phyloP scores from a whole-genome alignment of 2,113 vertebrate genomes.

The Rhabdornis inornatus region DNA sequence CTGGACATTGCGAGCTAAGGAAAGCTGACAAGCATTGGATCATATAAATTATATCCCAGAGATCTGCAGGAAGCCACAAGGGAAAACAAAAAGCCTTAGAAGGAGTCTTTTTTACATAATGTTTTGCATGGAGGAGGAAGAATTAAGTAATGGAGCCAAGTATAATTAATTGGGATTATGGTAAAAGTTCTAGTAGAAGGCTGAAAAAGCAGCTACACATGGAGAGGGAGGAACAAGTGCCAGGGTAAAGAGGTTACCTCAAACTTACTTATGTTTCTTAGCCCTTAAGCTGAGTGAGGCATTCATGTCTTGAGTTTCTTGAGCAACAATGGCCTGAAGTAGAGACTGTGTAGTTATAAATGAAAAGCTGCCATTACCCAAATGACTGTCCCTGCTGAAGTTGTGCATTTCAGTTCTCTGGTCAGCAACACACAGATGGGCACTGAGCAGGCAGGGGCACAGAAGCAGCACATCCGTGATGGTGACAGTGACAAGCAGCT shows the following conservation, averaged over 20 bases:
- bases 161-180: not conserved
- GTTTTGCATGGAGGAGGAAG: not conserved
- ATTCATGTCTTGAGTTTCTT: not conserved
- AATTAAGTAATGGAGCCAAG: not conserved
- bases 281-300: not conserved
- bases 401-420: not conserved
- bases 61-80: not conserved
- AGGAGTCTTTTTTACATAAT: not conserved
- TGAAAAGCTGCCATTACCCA: not conserved
- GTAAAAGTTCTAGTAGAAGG: not conserved
- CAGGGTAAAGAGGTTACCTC: not conserved
- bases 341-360: not conserved
- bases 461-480: rapidly evolving
- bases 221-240: not conserved
- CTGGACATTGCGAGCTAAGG: not conserved
- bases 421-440: not conserved
- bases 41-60: not conserved
- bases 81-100: not conserved
- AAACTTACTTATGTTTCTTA: not conserved
- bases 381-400: not conserved
- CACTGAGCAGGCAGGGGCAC: not conserved
- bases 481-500: not conserved
- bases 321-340: not conserved
- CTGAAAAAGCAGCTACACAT: not conserved
- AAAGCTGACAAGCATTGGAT: not conserved